Evolutionary conservation across 2,888 invertebrate species (phyloP), one percentile per base, ranked within the genome.

Genomic region (Rhynchonema sp.): DNA sequence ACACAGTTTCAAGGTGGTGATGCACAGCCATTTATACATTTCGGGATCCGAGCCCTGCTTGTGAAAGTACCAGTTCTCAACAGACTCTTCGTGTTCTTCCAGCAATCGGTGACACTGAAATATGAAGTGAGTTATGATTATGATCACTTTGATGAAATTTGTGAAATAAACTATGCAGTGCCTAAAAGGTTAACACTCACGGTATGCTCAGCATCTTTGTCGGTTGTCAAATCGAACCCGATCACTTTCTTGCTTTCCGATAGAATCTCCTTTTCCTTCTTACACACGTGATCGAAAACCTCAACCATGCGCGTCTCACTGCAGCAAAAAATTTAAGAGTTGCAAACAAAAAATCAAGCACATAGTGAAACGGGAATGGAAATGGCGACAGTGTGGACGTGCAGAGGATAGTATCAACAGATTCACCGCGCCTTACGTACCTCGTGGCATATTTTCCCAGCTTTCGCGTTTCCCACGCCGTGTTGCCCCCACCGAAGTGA

Each of bases 401-500:
- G n/a, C n/a, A n/a, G n/a, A n/a, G n/a, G n/a, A n/a, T n/a, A n/a
- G n/a, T n/a, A n/a, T n/a, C n/a, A n/a, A n/a, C n/a, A n/a, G n/a
- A n/a, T n/a, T n/a, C n/a, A n/a, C n/a, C n/a, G 28, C 22, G 13
- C 20, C 28, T 49, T 22, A n/a, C 23, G 9, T 56, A 71, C 73
- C 73, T 88, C 17, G 81, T 83, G 63, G 84, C 82, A 73, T 90
- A 91, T 1, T 83, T 82, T 58, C 83, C 82, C 59, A 87, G 75
- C 66, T 87, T 71, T 70, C 87, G 83, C 73, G 88, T 87, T 72
- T 91, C 91, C 88, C 90, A 91, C 3, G 86, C 87, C 0, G 88
- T 82, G 73, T 91, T 90, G 0, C 91, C 91, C 2, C 91, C 91
- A 67, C 87, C 90, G 75, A 85, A 89, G 74, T 88, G 87, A 20